A percentile compares a stretch with the other conserved stretches of the same genome.
phyloP scores from a whole-genome alignment of 2,113 vertebrate genomes.

The Mesembrinibis cayennensis region DNA sequence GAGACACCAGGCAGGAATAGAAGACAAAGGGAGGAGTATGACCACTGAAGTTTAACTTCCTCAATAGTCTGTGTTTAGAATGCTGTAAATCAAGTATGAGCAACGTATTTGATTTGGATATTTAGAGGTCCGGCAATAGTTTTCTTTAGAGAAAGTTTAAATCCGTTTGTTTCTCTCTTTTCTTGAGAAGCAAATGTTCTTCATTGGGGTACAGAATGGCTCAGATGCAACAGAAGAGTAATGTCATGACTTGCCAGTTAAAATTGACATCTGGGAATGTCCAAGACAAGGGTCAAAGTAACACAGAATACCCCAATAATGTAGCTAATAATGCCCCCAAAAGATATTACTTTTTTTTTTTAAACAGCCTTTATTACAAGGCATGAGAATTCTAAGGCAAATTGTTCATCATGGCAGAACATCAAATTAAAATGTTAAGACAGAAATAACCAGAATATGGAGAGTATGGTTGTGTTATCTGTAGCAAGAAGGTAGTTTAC shows the following conservation, averaged over 20 bases:
- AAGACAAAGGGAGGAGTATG: conserved; percentile 70
- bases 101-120: conserved; percentile 34
- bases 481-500: conserved; percentile 27
- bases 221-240: conserved; percentile 57
- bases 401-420: conserved; percentile 71
- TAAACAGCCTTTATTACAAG: conserved; percentile 66
- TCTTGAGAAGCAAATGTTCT: conserved; percentile 66
- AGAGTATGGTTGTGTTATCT: conserved; percentile 5
- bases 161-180: conserved; percentile 59
- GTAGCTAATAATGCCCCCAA: conserved; percentile 48
- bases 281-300: conserved; percentile 58
- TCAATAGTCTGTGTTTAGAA: conserved; percentile 57
- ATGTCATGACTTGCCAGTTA: conserved; percentile 61
- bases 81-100: conserved; percentile 46
- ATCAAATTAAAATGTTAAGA: conserved; percentile 54
- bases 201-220: conserved; percentile 54
- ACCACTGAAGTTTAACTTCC: conserved; percentile 66
- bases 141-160: conserved; percentile 59
- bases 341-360: conserved; percentile 8
- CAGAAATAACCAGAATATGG: conserved; percentile 48
- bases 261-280: conserved; percentile 58
- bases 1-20: conserved; percentile 73
- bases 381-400: conserved; percentile 70
- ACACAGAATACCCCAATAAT: conserved; percentile 25
- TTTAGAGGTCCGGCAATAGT: conserved; percentile 44